A percentile compares a stretch with the other conserved stretches of the same genome.
phyloP scores from a whole-genome alignment of 1,140 invertebrate genomes.

The Hyposmocoma kahamanoa region DNA sequence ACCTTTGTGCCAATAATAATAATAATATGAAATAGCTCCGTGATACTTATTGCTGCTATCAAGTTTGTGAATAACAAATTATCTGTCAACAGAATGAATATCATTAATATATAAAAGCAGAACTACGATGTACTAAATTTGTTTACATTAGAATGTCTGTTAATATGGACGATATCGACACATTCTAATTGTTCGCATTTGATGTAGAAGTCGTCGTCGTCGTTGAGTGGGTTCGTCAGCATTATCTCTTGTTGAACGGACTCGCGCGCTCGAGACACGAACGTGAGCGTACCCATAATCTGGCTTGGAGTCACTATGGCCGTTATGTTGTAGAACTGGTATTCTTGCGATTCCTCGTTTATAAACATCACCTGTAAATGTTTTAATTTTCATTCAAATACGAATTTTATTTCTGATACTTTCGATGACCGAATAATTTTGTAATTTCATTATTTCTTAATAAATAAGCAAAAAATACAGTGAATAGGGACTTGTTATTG shows the following conservation, averaged over 20 bases:
- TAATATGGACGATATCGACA: constrained; percentile 32
- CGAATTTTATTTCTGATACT: no score
- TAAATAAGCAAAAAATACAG: no score
- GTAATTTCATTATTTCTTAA: no score
- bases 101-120: not conserved
- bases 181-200: constrained; percentile 36
- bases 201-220: constrained; percentile 32
- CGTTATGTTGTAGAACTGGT: constrained; percentile 52
- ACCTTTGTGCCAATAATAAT: no score
- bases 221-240: constrained; percentile 40
- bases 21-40: no score
- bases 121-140: no score
- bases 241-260: constrained; percentile 39
- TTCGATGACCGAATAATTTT: no score
- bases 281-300: constrained; percentile 43
- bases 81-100: no score
- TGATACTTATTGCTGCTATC: no score
- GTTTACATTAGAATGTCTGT: constrained; percentile 53
- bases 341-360: constrained; percentile 46
- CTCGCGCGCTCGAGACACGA: constrained; percentile 45
- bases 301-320: constrained; percentile 37
- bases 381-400: no score
- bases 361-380: constrained; percentile 58
- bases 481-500: no score
- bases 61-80: no score